Conservation (phyloP, 2,888 invertebrate genomes). For the Platycheirus rosarum region DNA sequence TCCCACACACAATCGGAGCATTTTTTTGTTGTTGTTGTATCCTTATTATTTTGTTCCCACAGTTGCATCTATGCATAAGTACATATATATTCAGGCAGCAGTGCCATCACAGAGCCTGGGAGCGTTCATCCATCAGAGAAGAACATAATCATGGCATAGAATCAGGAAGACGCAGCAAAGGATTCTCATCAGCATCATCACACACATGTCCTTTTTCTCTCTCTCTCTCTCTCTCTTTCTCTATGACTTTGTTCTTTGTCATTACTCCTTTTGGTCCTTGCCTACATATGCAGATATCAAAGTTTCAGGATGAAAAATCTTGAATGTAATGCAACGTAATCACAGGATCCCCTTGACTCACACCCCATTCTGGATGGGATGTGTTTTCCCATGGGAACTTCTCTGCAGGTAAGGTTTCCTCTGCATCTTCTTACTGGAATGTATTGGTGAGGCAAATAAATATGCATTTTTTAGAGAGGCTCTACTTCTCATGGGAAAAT, state of each 20-base stretch:
- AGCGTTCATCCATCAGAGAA: constrained; percentile 58
- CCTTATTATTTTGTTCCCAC: constrained; percentile 42
- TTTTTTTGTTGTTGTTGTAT: constrained; percentile 2
- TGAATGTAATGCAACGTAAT: constrained; percentile 70
- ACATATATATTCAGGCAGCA: not conserved
- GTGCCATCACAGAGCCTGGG: constrained; percentile 15
- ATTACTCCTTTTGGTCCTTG: constrained; percentile 34
- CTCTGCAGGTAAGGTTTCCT: constrained; percentile 9
- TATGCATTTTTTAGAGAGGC: constrained; percentile 53
- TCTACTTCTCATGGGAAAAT: constrained; percentile 65
- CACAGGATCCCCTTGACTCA: constrained; percentile 44
- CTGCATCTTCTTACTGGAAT: not conserved
- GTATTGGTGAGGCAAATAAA: constrained; percentile 69
- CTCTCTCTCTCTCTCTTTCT: not conserved
- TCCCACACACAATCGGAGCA: constrained; percentile 52
- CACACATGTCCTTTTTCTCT: constrained; percentile 56
- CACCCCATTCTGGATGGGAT: constrained; percentile 11
- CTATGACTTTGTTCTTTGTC: constrained; percentile 26
- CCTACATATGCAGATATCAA: not conserved
- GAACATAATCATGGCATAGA: constrained; percentile 36
- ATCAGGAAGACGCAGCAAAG: constrained; percentile 65
- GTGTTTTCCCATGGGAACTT: constrained; percentile 41
- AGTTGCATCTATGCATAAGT: constrained; percentile 16
- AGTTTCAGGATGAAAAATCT: constrained; percentile 46
- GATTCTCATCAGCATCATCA: constrained; percentile 41